phyloP scores from a whole-genome alignment of 2,888 invertebrate species.

The Gastrophysa polygoni region DNA sequence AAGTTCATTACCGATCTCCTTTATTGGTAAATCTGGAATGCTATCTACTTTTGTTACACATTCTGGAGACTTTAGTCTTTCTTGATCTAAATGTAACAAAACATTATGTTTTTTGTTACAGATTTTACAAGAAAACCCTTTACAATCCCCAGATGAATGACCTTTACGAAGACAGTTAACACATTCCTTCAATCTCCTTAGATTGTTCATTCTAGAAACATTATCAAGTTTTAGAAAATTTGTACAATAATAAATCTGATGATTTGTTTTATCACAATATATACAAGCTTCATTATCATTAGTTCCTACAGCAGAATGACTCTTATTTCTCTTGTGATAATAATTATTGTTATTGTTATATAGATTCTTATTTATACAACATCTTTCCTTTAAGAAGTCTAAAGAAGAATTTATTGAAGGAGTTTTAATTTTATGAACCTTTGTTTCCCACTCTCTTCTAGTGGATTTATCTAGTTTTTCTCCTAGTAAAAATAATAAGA shows the following conservation, averaged over 20 bases:
- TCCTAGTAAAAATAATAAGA: slow-evolving; percentile 6
- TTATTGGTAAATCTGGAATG: not conserved
- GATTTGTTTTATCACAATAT: not conserved
- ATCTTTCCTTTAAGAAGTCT: slow-evolving; percentile 8
- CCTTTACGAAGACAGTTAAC: slow-evolving; percentile 10
- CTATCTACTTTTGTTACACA: not conserved
- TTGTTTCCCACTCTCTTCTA: slow-evolving; percentile 10
- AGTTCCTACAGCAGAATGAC: slow-evolving; percentile 2
- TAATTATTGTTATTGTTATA: not conserved
- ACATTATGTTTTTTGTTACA: slow-evolving; percentile 16
- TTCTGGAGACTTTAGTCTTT: not conserved
- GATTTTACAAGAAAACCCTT: slow-evolving; percentile 8
- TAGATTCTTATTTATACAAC: slow-evolving; percentile 9
- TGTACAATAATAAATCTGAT: slow-evolving; percentile 2
- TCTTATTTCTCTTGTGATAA: not conserved
- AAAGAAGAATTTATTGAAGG: slow-evolving; percentile 3
- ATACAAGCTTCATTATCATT: not conserved
- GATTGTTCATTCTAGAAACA: not conserved
- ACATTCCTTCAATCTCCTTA: not conserved
- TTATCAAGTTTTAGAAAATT: not conserved
- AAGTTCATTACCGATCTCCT: too few relatives aligned
- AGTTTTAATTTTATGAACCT: slow-evolving; percentile 1
- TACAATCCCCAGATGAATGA: slow-evolving; percentile 7
- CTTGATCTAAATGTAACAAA: slow-evolving; percentile 2
- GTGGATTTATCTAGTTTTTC: not conserved